phyloP scores from a whole-genome alignment of 1,140 invertebrate genomes.

The Macrostomum lignano region DNA sequence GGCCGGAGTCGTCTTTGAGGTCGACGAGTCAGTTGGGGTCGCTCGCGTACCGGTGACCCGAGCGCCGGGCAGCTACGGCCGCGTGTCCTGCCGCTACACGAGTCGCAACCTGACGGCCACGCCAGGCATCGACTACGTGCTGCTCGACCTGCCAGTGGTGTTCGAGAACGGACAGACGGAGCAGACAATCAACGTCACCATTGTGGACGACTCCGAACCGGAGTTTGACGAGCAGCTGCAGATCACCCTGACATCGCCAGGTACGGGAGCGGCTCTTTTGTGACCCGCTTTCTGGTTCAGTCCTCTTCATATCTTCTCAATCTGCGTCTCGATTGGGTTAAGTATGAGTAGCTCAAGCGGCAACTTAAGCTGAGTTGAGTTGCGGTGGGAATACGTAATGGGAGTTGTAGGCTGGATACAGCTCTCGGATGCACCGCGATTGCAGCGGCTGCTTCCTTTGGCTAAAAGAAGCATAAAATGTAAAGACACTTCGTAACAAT shows the following conservation, averaged over 20 bases:
- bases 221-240: slow-evolving; percentile 14
- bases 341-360: too few species aligned
- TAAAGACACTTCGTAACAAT: too few species aligned
- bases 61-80: slow-evolving; percentile 12
- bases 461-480: too few species aligned
- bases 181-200: slow-evolving; percentile 13
- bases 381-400: too few species aligned
- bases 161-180: slow-evolving; percentile 10
- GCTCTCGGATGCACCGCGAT: too few species aligned
- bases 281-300: too few species aligned
- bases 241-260: slow-evolving; percentile 11
- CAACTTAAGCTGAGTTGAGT: too few species aligned
- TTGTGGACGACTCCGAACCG: slow-evolving; percentile 14
- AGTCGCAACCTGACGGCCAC: slow-evolving; percentile 11
- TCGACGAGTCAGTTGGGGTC: slow-evolving; percentile 13
- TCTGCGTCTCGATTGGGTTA: too few species aligned
- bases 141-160: slow-evolving; percentile 9
- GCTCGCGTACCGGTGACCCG: slow-evolving; percentile 12
- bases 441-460: too few species aligned
- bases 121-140: slow-evolving; percentile 12
- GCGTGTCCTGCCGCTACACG: slow-evolving; percentile 10
- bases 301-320: too few species aligned
- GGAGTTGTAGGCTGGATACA: too few species aligned
- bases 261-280: too few species aligned
- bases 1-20: slow-evolving; percentile 9